These are phyloP conservation scores for Dynastes hyllus DNA, from an alignment of 2,888 invertebrate genomes.

Conservation along the genomic window DNA sequence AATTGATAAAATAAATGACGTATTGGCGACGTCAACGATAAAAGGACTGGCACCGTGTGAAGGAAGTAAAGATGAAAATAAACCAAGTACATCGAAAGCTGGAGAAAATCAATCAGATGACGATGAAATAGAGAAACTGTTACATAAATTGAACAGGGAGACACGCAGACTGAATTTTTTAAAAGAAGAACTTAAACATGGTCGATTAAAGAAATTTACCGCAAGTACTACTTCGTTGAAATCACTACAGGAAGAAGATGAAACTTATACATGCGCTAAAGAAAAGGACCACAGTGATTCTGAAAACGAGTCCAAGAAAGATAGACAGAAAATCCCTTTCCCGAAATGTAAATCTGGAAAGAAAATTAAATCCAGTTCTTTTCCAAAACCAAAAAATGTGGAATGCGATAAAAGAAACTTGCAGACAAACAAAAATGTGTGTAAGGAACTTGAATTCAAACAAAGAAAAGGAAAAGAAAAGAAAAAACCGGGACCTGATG, in stretches of 20 bases:
- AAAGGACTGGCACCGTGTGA: not conserved
- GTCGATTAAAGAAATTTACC: not conserved
- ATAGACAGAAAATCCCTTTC: too few species aligned
- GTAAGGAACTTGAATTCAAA: not conserved
- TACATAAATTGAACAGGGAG: not conserved
- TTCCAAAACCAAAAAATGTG: conserved; percentile 10
- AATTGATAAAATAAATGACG: not conserved
- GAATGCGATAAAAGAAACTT: not conserved
- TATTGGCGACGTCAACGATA: not conserved
- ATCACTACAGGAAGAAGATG: not conserved
- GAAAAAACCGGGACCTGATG: conserved; percentile 11
- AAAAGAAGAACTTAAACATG: not conserved
- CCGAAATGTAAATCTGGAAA: not conserved
- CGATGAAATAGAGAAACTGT: not conserved
- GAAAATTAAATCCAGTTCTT: conserved; percentile 35
- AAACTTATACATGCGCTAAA: not conserved
- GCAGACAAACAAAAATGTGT: conserved; percentile 1
- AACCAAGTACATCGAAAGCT: not conserved
- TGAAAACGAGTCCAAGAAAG: not conserved
- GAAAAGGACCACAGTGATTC: conserved; percentile 23
- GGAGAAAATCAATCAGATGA: not conserved
- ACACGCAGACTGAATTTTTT: not conserved
- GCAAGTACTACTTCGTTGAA: not conserved
- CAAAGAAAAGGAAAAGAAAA: conserved; percentile 21
- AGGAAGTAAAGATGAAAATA: not conserved